Conservation (phyloP, 64 coral and sea anemone species). For the Montipora capricornis region DNA sequence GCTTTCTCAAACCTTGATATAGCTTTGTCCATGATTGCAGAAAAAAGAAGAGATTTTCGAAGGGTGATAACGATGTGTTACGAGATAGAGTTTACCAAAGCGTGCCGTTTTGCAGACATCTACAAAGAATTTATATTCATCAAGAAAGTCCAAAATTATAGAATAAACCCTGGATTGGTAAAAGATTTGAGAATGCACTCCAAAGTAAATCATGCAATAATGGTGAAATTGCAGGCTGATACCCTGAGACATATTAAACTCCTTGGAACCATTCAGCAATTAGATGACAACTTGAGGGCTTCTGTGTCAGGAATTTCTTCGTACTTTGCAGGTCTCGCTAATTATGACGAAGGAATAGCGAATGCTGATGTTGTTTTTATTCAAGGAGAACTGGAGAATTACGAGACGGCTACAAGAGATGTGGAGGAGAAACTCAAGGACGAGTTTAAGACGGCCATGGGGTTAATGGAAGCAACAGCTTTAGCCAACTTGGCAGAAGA, state of each 20-base stretch:
- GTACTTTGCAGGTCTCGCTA: background rate
- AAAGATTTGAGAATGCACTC: slow-evolving; percentile 22
- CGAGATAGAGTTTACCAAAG: background rate
- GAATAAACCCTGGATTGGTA: background rate
- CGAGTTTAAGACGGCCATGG: background rate
- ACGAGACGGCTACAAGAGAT: background rate
- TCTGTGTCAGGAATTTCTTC: slow-evolving; percentile 26
- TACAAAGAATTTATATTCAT: background rate
- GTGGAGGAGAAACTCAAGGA: background rate
- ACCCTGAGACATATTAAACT: slow-evolving; percentile 18
- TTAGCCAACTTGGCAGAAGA: background rate
- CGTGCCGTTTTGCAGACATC: too few species aligned
- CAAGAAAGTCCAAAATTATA: slow-evolving; percentile 14
- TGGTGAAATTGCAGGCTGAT: background rate
- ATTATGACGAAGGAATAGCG: too few species aligned
- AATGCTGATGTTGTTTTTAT: too few species aligned
- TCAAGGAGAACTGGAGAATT: too few species aligned
- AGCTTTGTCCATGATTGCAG: background rate
- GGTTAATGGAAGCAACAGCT: background rate
- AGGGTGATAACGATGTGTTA: background rate
- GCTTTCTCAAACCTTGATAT: background rate
- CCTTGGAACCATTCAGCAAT: background rate
- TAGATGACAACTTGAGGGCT: background rate
- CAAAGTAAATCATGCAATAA: slow-evolving; percentile 4
- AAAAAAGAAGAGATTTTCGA: background rate